Conservation (phyloP, 2,113 vertebrate genomes). For the Electrona antarctica region DNA sequence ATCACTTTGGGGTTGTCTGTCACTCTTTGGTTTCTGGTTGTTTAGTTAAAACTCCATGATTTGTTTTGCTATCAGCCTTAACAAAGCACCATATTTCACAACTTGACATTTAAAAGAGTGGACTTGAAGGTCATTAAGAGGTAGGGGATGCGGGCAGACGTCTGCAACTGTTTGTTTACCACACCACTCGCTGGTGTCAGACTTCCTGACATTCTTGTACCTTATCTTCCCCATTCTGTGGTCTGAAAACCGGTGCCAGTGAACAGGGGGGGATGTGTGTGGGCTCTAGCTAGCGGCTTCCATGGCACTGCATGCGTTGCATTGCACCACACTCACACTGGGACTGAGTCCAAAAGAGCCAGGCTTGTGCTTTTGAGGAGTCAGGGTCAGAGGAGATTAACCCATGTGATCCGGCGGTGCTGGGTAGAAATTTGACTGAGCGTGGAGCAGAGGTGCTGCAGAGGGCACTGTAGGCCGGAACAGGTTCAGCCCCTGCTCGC, state of each 20-base stretch:
- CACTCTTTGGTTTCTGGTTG: background rate
- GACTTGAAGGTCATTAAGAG: slow-evolving; percentile 71
- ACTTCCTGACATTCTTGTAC: slow-evolving; percentile 82
- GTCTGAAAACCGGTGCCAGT: slow-evolving; percentile 70
- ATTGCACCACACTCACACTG: slow-evolving; percentile 37
- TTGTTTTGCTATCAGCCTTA: slow-evolving; percentile 37
- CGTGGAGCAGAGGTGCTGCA: slow-evolving; percentile 87
- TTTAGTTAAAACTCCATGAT: slow-evolving; percentile 40
- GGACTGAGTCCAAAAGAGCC: slow-evolving; percentile 71
- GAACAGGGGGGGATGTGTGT: slow-evolving; percentile 47
- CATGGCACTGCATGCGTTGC: slow-evolving; percentile 33
- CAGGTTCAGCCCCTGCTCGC: slow-evolving; percentile 93
- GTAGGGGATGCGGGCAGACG: slow-evolving; percentile 72
- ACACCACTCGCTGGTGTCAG: slow-evolving; percentile 72
- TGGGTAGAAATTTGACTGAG: slow-evolving; percentile 84
- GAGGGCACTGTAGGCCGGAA: slow-evolving; percentile 94
- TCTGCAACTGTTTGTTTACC: slow-evolving; percentile 81
- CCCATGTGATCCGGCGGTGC: slow-evolving; percentile 68
- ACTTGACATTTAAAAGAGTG: slow-evolving; percentile 72
- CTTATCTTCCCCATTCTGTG: slow-evolving; percentile 72
- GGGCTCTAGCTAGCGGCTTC: slow-evolving; percentile 42
- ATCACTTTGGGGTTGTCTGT: background rate
- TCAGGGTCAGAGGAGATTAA: slow-evolving; percentile 76
- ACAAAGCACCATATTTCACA: slow-evolving; percentile 63
- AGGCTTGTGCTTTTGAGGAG: slow-evolving; percentile 74